Conservation (phyloP, 2,113 vertebrate species). For the Ictalurus furcatus region DNA sequence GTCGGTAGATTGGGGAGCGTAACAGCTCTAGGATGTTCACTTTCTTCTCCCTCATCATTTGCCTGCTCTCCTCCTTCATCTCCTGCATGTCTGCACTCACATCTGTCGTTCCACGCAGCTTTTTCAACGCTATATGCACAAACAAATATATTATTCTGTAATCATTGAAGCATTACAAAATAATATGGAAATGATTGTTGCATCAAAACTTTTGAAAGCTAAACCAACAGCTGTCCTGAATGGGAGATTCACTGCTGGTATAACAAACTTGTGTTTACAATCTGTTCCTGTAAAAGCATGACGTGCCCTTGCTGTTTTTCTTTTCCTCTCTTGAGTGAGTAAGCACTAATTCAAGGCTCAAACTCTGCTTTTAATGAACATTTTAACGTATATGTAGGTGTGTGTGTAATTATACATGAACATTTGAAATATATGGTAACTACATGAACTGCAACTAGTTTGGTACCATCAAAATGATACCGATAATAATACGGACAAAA, state of each 20-base stretch:
- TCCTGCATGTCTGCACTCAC: conserved; percentile 89
- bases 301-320: neutral
- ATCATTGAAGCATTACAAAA: neutral
- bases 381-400: neutral
- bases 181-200: neutral
- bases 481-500: neutral
- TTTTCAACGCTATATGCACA: conserved; percentile 80
- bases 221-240: neutral
- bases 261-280: neutral
- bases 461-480: too few species aligned
- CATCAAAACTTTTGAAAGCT: neutral
- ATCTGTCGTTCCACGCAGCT: conserved; percentile 84
- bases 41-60: conserved; percentile 93
- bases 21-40: conserved; percentile 91
- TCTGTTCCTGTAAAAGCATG: neutral
- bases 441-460: too few species aligned
- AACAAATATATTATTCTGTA: neutral
- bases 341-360: neutral
- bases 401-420: neutral
- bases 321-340: neutral
- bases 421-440: neutral
- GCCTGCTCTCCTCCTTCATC: conserved; percentile 93
- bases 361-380: neutral
- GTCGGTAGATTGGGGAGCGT: conserved; percentile 83
- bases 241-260: neutral